Evolutionary conservation across 2,797 vertebrate species (phyloP), one percentile per base, ranked within the genome.

Genomic region (Halcyon badia): DNA sequence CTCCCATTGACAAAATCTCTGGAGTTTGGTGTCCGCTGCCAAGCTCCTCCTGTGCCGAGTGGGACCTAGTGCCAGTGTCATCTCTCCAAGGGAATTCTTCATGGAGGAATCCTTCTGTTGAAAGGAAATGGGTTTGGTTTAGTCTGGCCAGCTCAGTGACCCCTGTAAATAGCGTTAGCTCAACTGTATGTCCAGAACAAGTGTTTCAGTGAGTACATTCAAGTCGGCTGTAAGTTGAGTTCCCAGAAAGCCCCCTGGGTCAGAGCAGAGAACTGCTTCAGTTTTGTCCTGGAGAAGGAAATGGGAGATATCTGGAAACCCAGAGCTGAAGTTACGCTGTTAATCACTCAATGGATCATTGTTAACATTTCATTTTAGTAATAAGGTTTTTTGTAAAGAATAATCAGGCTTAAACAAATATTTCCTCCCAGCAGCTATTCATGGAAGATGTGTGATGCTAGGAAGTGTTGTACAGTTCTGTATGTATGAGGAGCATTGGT

Each of bases 351-450:
- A 4, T 89, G 88, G 87, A 79, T 90, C 82, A 77, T 70, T 83
- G 85, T 83, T 87, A 91, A 37, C 33, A 3, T 88, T 94, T 95
- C 58, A 75, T 92, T 97, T 93, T 80, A 60, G 39, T 22, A 80
- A 44, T 73, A 71, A 78, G 22, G 3, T 3, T 56, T 39, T 94
- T 85, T 60, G 33, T 75, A 35, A 92, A 68, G 92, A 92, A 88
- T 9, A 78, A 62, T 48, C 26, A 14, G 3, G 3, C 81, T 77
- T 91, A 54, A 64, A 81, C 71, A 94, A 94, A 65, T 60, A 51
- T 60, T 92, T 94, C 93, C 89, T 93, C 76, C 86, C 68, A 46
- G 87, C 72, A 86, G 81, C 89, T 54, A 2, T 7, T 48, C 5
- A 1, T n/a, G 76, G 65, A 81, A 42, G 65, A 31, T 1, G 3